Conservation (phyloP, 2,888 invertebrate species). For the Endomychus coccineus region DNA sequence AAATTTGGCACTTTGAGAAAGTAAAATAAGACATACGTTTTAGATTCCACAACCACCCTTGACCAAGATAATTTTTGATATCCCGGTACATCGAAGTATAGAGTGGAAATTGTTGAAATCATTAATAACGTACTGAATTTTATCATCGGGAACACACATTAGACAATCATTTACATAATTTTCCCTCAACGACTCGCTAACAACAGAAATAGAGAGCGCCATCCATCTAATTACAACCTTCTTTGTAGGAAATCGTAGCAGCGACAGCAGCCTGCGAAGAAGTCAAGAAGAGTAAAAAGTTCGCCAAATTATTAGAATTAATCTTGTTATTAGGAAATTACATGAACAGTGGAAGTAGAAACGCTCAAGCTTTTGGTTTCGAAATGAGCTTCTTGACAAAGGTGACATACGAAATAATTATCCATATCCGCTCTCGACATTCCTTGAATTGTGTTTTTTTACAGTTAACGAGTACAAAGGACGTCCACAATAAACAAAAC, state of each 20-base stretch:
- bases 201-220: constrained; percentile 1
- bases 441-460: constrained; percentile 30
- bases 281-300: constrained; percentile 80
- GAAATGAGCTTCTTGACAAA: constrained; percentile 94
- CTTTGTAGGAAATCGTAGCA: constrained; percentile 75
- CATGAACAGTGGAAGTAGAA: constrained; percentile 92
- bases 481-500: constrained; percentile 86
- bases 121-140: too few species aligned
- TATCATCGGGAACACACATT: too few species aligned
- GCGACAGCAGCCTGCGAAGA: constrained; percentile 95
- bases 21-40: too few species aligned
- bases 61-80: too few species aligned
- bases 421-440: too few species aligned
- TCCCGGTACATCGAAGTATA: too few species aligned
- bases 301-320: constrained; percentile 82
- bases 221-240: constrained; percentile 10
- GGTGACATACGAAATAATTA: constrained; percentile 45
- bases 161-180: too few species aligned
- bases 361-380: constrained; percentile 91
- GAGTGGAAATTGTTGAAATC: too few species aligned
- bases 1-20: too few species aligned
- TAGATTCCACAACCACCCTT: too few species aligned
- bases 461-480: constrained; percentile 82
- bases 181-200: too few species aligned
- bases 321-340: constrained; percentile 89